Evolutionary conservation across 23 tunicate genomes (phyloP), one percentile per base, ranked within the genome.

Genomic region (Ascidia mentula): DNA sequence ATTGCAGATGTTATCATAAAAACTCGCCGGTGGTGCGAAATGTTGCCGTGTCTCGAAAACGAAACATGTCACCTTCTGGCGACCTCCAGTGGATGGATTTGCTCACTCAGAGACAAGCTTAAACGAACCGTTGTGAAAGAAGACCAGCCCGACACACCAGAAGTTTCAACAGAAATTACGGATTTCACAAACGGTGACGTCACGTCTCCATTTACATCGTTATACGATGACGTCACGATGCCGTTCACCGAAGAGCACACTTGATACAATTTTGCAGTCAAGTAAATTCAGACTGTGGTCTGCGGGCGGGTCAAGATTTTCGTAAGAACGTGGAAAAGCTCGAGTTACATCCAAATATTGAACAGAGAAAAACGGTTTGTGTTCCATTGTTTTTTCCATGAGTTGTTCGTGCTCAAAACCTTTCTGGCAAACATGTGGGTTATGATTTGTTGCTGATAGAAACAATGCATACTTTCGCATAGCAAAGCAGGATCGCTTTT

Each of bases 11-110:
- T 53, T 53, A 77, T 82, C 35, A 18, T 88, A 31, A 46, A 82
- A 39, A 38, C 18, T 20, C 17, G 76, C 31, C 45, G 33, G 9
- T 88, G 79, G 80, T 88, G 93, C 39, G 93, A 88, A 35, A 88
- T 88, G 93, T 30, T 77, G 34, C 93, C 93, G 40, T 88, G 93
- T 69, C 86, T 77, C 17, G 70, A 80, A 72, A 9, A 76, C 73
- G 93, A 88, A 72, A 60, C 38, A 9, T 88, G 93, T 46, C 45
- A 31, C 37, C 82, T 77, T 18, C 0, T 77, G 77, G 72, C 45
- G 2, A 78, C 77, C 38, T 28, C 35, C 24, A 38, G 73, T 0
- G 93, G 93, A 13, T 88, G 93, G 93, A 34, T 18, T 22, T 88
- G 93, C 78, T 53, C 36, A 8, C 38, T 36, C 6, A 69, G 34